Evolutionary conservation across 2,888 invertebrate species (phyloP), one percentile per base, ranked within the genome.

Genomic region (Siphlonurus alternatus): DNA sequence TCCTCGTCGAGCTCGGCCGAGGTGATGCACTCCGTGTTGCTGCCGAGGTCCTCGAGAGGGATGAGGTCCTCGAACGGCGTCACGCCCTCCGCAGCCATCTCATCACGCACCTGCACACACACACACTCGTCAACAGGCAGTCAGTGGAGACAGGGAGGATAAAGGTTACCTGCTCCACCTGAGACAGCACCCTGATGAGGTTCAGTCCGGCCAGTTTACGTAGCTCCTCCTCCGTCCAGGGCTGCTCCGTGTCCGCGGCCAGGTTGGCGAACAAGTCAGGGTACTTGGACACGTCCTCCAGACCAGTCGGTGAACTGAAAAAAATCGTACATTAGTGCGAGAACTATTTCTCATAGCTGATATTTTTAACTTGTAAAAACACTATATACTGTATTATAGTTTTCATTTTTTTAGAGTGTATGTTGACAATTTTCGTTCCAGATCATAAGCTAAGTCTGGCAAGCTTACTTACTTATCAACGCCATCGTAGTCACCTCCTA

Each of bases 171-270:
- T 81, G 81, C 73, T 89, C 89, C 1, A 87, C 89, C 25, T 83
- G 83, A 64, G 78, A 77, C 72, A 86, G 77, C 24, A 89, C 89
- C 53, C 89, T 80, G 63, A 89, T 76, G 68, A 89, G 82, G 74
- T 89, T 89, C 64, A 85, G 78, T 0, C 89, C 89, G 0, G 89
- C 89, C 68, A 89, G 75, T 73, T 89, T 88, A 64, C 85, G 85
- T 66, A 89, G 77, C 70, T 89, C 88, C 62, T 88, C 87, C 69
- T 85, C 83, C 62, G 83, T 84, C 89, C 89, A 89, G 69, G 76
- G 75, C n/a, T 88, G 87, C 53, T 53, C 25, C 64, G 2, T 68
- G 59, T 53, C 51, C 64, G 2, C 68, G 61, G 71, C 70, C 2
- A 78, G 77, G 51, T 79, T 71, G 61, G 78, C 77, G 68, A 81